Base-by-base conservation (phyloP, 2,888 invertebrate species). In the Hypselothyrea guttata region DNA sequence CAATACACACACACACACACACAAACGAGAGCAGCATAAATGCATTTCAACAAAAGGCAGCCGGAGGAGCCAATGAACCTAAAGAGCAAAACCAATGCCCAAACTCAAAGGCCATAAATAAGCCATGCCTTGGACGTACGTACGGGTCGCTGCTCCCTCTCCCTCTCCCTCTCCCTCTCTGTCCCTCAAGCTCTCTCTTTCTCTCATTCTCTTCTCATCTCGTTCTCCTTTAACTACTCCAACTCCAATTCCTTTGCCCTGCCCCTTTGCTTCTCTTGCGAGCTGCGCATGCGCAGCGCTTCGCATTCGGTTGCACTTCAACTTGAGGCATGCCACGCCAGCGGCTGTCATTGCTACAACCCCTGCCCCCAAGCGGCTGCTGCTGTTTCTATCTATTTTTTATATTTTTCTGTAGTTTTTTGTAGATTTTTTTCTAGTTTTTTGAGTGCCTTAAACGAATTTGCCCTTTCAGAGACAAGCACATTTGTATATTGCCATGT, bases 1-100 rank as follows among this genome's bases (percentile, higher is more conserved):
- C 53, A 64, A 60, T 40, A 71, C 27, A 48, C 49, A 56, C 53
- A 60, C 37, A 68, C 47, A 62, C 54, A 53, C 55, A 42, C 12
- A 45, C 27, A 38, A 54, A 27, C 22, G 11, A 16, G 30, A 18
- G 15, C n/a, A 70, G 56, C 84, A 84, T 84, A 82, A 84, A 82
- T 82, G 84, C 76, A 66, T 84, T 70, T 76, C 66, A 82, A 77
- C 81, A 77, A 77, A 76, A 22, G 55, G 70, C 54, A 59, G 64
- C 68, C 59, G 47, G 66, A 84, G 66, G 78, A 81, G 81, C 84
- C 81, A 81, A 84, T 84, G 81, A 81, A 81, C 81, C 78, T 81
- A 59, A 70, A 71, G 60, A 71, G 67, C 74, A 71, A 73, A 82
- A 74, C 61, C 63, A 72, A 81, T 70, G 62, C 81, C 70, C 56